A percentile compares a stretch with the other conserved stretches of the same genome.
Evolutionary conservation across 2,113 vertebrate genomes (phyloP).

Genomic region (Sinosuthora webbiana): DNA sequence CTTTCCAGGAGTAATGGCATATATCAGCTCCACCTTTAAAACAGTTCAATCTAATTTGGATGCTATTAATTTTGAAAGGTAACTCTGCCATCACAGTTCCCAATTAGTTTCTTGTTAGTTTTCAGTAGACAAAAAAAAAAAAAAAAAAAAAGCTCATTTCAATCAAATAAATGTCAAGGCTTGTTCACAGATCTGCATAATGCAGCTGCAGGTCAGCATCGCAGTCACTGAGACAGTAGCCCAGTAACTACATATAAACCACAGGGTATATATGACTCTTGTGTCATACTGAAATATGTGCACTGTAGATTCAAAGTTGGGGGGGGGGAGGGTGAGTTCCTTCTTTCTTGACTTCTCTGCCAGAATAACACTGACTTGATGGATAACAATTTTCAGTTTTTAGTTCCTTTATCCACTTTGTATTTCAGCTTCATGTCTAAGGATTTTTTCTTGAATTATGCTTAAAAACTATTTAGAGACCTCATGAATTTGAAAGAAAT

Average conservation of each 20-base stretch:
- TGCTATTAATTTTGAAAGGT: background rate
- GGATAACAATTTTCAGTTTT: background rate
- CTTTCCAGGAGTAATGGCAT: background rate
- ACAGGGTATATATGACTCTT: background rate
- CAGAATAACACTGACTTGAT: background rate
- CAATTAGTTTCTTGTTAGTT: background rate
- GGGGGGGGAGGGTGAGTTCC: accelerated
- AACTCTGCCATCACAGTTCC: background rate
- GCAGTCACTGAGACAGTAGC: background rate
- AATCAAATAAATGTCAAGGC: background rate
- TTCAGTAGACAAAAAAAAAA: background rate
- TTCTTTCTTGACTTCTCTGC: background rate
- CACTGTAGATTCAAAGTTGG: background rate
- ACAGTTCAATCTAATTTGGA: background rate
- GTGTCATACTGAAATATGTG: background rate
- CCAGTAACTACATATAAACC: background rate
- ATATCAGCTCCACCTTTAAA: background rate
- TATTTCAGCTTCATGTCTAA: background rate
- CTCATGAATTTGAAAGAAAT: background rate
- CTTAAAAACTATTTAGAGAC: background rate
- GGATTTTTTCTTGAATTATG: background rate
- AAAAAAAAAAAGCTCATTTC: background rate
- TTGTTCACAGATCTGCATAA: background rate
- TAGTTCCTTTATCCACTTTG: background rate
- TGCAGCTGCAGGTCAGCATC: background rate